These are phyloP conservation scores for Zaprionus lachaisei DNA, from an alignment of 1,140 invertebrate species.

Conservation along the genomic window DNA sequence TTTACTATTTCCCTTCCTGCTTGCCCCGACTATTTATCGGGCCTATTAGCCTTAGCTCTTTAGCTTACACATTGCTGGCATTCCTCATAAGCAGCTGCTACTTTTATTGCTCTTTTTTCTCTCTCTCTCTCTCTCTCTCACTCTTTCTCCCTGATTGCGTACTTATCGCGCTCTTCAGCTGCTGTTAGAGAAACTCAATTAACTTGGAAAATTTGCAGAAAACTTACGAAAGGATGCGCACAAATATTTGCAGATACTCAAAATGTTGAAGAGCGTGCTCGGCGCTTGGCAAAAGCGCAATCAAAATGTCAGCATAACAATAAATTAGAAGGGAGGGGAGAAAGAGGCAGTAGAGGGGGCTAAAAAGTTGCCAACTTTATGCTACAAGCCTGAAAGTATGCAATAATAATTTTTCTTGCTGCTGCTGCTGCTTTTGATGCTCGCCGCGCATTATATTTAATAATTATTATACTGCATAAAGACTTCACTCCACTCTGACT, in stretches of 20 bases:
- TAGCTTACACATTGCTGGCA: constrained; percentile 13
- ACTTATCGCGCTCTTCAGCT: neutral
- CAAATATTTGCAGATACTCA: constrained; percentile 72
- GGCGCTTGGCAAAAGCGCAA: constrained; percentile 49
- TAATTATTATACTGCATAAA: constrained; percentile 63
- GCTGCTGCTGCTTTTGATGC: neutral
- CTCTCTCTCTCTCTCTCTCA: neutral
- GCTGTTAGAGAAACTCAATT: constrained; percentile 68
- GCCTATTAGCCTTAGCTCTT: constrained; percentile 11
- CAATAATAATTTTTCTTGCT: constrained; percentile 37
- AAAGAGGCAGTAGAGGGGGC: neutral
- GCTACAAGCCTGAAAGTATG: constrained; percentile 45
- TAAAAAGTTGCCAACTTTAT: constrained; percentile 51
- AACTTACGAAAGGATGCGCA: constrained; percentile 54
- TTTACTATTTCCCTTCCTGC: neutral
- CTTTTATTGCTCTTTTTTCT: neutral
- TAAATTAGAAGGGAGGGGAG: constrained; percentile 52
- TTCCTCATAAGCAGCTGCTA: constrained; percentile 10
- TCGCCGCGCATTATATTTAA: constrained; percentile 45
- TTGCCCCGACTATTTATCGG: constrained; percentile 5
- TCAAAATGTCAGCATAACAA: constrained; percentile 73
- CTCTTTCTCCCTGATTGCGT: no score
- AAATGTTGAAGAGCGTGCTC: constrained; percentile 22
- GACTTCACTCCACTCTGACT: constrained; percentile 38
- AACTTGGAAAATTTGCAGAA: constrained; percentile 55